Conservation (phyloP, 1,140 invertebrate species). For the Micrasema minimum region DNA sequence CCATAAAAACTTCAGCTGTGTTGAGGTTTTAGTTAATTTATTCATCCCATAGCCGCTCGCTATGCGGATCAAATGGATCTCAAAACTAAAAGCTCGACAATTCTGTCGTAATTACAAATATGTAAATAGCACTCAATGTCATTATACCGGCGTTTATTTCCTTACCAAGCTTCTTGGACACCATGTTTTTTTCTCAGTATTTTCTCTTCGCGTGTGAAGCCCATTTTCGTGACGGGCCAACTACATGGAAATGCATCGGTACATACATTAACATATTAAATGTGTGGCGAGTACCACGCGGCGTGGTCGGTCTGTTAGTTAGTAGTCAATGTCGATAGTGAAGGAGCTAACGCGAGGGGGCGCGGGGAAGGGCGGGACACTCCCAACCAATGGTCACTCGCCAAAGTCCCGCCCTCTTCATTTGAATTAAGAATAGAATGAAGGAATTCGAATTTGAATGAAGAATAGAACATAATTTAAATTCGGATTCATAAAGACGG, state of each 20-base stretch:
- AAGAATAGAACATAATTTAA: conserved; percentile 1
- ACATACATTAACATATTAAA: conserved; percentile 48
- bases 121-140: too few species aligned
- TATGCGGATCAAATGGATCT: too few species aligned
- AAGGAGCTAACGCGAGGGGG: conserved; percentile 2
- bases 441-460: conserved; percentile 34
- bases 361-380: conserved; percentile 38
- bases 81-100: too few species aligned
- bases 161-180: too few species aligned
- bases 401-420: conserved; percentile 46
- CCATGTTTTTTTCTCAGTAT: too few species aligned
- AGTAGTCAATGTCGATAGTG: conserved; percentile 12
- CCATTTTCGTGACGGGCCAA: background rate
- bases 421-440: conserved; percentile 35
- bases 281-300: conserved; percentile 34
- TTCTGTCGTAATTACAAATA: too few species aligned
- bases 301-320: conserved; percentile 23
- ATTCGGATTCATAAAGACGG: background rate
- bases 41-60: too few species aligned
- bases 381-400: conserved; percentile 48
- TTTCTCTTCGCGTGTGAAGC: too few species aligned
- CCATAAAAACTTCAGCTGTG: too few species aligned
- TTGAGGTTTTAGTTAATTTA: too few species aligned
- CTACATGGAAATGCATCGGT: conserved; percentile 31
- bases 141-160: too few species aligned